Percentiles rank a stretch among this genome's conserved stretches.
These are phyloP conservation scores for Taenioides sp. DNA, from an alignment of 2,797 vertebrate species.

Conservation along the genomic window DNA sequence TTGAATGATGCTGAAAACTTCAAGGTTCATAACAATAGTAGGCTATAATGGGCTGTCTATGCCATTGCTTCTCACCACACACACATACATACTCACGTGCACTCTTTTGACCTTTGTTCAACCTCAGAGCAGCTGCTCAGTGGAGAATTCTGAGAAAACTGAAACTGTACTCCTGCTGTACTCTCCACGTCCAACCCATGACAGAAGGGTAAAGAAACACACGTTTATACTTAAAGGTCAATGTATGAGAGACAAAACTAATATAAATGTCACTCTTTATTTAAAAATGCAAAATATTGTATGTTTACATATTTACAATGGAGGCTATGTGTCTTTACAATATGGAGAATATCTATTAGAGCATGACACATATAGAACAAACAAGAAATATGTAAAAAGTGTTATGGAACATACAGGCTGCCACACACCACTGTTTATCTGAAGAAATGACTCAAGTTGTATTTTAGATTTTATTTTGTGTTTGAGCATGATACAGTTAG, in stretches of 20 bases:
- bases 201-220: constrained; percentile 12
- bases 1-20: background rate
- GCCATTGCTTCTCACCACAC: background rate
- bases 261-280: constrained; percentile 71
- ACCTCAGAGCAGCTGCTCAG: constrained; percentile 67
- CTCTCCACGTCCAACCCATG: constrained; percentile 49
- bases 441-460: background rate
- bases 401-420: background rate
- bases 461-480: background rate
- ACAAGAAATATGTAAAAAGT: constrained; percentile 15
- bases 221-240: constrained; percentile 2
- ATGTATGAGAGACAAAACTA: constrained; percentile 18
- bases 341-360: constrained; percentile 29
- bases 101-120: constrained; percentile 47
- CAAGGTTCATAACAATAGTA: background rate
- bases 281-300: constrained; percentile 64
- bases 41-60: background rate
- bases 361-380: constrained; percentile 29
- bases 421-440: background rate
- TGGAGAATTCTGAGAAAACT: constrained; percentile 63
- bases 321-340: constrained; percentile 30
- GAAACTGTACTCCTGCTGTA: constrained; percentile 52
- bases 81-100: constrained; percentile 4
- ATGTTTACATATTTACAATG: constrained; percentile 52
- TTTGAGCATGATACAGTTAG: background rate